Base-by-base conservation (phyloP, 2,113 vertebrate genomes). In the Maccullochella peelii region DNA sequence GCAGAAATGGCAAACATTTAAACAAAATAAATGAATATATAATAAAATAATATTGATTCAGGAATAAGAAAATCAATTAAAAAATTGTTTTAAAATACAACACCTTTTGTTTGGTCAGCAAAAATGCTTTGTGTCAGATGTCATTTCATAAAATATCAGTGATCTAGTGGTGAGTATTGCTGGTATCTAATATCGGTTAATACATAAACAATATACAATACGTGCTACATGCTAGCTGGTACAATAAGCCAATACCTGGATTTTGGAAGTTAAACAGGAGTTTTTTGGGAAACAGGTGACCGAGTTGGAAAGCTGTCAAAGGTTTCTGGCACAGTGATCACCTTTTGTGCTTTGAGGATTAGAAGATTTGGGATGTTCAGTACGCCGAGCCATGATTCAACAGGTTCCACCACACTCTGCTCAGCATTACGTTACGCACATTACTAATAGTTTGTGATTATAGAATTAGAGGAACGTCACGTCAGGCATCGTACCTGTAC, bases 241-340 rank as follows among this genome's bases (percentile, higher is more conserved):
- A 8, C 25, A n/a, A 47, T 49, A 23, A 74, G 21, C 8, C 27
- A 10, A 36, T n/a, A 20, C 9, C 10, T n/a, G 20, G 18, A 16
- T 23, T 0, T 15, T 55, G 21, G 27, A n/a, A 14, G 16, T 57
- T 8, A 20, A 8, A 27, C 62, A 25, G 4, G 18, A 42, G 42
- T 2, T 69, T 69, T 44, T 21, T 21, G 59, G 10, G 23, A 52
- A 67, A 40, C 36, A 23, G 20, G 52, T 50, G 30, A 62, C 59
- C 27, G n/a, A 84, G 38, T 49, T 65, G 58, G 59, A 77, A 65
- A 47, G 5, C 7, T 2, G 10, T 36, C 65, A 82, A 8, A 23
- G 1, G 40, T 2, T 12, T 20, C 23, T 50, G 25, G 21, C 30
- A 44, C 1, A 36, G 54, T 4, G 4, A 18, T 3, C n/a, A 12